Evolutionary conservation across 2,797 vertebrate genomes (phyloP).

Genomic region (Austrolebias charrua): DNA sequence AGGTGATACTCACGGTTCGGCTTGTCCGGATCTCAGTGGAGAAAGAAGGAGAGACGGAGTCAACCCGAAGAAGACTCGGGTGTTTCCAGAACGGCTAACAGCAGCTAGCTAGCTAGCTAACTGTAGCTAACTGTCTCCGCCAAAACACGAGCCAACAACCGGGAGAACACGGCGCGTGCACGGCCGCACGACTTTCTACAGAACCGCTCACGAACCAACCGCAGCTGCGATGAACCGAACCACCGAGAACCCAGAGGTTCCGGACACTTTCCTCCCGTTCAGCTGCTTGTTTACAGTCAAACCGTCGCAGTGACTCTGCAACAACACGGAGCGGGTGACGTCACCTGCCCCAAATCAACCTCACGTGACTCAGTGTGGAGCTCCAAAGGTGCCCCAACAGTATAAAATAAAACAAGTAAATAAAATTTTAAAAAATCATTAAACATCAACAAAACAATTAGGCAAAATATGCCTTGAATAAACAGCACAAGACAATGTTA

Average conservation of each 20-base stretch:
- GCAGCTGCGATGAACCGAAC: rapidly evolving
- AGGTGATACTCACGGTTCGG: constrained; percentile 67
- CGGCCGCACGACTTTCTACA: rapidly evolving
- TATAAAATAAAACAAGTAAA: neutral
- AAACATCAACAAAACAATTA: too few species aligned
- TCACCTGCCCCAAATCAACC: constrained; percentile 23
- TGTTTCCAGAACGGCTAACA: constrained; percentile 45
- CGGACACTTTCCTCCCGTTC: constrained; percentile 25
- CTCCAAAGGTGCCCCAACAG: neutral
- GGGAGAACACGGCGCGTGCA: neutral
- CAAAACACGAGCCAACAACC: constrained; percentile 14
- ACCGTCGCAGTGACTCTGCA: constrained; percentile 79
- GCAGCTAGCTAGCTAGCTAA: neutral
- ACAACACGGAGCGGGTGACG: constrained; percentile 67
- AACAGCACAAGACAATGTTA: too few species aligned
- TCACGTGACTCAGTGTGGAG: constrained; percentile 40
- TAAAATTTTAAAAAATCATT: too few species aligned
- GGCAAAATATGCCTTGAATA: too few species aligned
- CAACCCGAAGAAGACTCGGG: constrained; percentile 48
- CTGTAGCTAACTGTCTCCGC: neutral
- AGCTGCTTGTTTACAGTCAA: constrained; percentile 76
- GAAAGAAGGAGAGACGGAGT: constrained; percentile 9
- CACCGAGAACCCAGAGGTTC: too few species aligned
- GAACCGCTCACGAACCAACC: neutral
- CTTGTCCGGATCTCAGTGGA: constrained; percentile 49